phyloP scores from a whole-genome alignment of 2,797 vertebrate species.

The Carcharodon carcharias region DNA sequence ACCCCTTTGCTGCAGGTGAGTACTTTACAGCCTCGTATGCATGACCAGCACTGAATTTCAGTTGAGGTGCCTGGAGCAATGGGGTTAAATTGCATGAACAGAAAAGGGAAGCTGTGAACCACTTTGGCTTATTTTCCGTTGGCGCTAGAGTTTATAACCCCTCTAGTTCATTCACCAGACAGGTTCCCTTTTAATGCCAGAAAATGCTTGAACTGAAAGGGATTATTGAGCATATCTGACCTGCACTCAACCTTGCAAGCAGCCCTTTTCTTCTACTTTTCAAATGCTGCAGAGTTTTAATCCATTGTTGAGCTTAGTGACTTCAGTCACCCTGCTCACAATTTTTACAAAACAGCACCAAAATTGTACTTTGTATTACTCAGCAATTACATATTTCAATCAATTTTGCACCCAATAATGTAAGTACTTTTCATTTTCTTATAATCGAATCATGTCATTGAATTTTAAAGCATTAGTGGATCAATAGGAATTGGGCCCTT shows the following conservation, averaged over 20 bases:
- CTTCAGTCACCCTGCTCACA: background rate
- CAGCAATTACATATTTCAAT: background rate
- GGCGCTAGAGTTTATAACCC: conserved; percentile 15
- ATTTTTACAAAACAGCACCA: background rate
- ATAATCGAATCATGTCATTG: background rate
- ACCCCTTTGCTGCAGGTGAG: background rate
- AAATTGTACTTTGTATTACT: background rate
- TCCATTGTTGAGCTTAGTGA: background rate
- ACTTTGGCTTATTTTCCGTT: background rate
- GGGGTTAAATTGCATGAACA: background rate
- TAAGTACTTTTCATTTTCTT: background rate
- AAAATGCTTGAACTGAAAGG: conserved; percentile 1
- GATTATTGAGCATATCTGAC: conserved; percentile 23
- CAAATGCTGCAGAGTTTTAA: conserved; percentile 21
- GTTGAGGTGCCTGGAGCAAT: background rate
- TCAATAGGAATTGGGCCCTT: background rate
- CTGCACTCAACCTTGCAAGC: conserved; percentile 15
- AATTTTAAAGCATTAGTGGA: background rate
- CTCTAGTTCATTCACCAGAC: conserved; percentile 7
- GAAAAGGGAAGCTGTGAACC: conserved; percentile 1
- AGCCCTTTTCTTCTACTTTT: background rate
- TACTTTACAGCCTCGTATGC: background rate
- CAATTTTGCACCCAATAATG: background rate
- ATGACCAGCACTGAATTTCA: background rate
- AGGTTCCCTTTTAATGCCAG: conserved; percentile 19